These are phyloP conservation scores for Microtus ochrogaster DNA, from an alignment of 2,113 vertebrate species.

Conservation along the genomic window DNA sequence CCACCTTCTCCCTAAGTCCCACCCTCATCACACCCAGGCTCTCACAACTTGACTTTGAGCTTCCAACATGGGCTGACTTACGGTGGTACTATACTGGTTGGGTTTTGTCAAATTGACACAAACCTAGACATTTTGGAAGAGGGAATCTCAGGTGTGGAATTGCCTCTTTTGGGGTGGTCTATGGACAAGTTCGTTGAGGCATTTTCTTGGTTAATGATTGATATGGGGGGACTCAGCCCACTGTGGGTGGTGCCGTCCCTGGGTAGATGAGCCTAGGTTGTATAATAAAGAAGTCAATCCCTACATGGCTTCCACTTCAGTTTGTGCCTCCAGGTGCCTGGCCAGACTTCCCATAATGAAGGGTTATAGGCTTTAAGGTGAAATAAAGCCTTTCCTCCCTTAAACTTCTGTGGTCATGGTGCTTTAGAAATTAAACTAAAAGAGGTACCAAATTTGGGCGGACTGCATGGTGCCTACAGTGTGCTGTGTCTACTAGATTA, in stretches of 20 bases:
- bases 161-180: background rate
- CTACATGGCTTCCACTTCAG: background rate
- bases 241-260: background rate
- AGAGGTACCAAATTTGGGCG: background rate
- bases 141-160: background rate
- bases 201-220: background rate
- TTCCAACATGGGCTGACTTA: background rate
- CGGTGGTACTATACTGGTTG: background rate
- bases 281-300: background rate
- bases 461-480: too few relatives aligned
- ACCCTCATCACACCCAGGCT: background rate
- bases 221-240: background rate
- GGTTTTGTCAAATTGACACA: background rate
- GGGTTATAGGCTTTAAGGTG: background rate
- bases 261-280: background rate
- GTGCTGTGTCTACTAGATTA: background rate
- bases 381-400: background rate
- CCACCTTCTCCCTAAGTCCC: rapidly evolving
- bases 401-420: background rate
- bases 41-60: background rate
- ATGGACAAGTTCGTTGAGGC: background rate
- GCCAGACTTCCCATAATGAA: background rate
- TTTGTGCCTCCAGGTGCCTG: background rate
- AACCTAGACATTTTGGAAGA: background rate
- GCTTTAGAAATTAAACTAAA: background rate